These are phyloP conservation scores for Heliothis virescens DNA, from an alignment of 1,140 invertebrate genomes.

Conservation along the genomic window DNA sequence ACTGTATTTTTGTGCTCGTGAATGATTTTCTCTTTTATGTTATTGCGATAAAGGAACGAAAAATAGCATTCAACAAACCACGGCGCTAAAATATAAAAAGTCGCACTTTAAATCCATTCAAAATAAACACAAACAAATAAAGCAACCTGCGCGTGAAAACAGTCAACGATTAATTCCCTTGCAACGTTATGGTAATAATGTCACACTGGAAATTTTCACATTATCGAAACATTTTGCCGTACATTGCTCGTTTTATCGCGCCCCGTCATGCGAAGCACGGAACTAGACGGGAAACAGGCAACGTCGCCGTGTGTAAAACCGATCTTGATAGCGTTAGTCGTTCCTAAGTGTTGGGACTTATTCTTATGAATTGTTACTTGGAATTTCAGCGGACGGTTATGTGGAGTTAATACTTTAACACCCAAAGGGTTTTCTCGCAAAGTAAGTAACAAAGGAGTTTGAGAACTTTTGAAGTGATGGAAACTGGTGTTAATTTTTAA, in stretches of 20 bases:
- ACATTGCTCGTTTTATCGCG: slow-evolving; percentile 44
- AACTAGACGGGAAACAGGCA: slow-evolving; percentile 20
- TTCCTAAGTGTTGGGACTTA: slow-evolving; percentile 38
- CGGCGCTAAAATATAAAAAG: neutral
- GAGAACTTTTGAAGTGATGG: no score
- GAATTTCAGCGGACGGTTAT: slow-evolving; percentile 9
- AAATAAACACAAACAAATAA: slow-evolving; percentile 19
- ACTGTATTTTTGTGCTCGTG: neutral
- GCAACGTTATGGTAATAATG: slow-evolving; percentile 42
- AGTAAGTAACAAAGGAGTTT: neutral
- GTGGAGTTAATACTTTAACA: neutral
- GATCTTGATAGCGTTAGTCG: slow-evolving; percentile 44
- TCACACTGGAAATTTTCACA: slow-evolving; percentile 52
- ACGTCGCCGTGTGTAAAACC: slow-evolving; percentile 24
- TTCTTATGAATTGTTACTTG: slow-evolving; percentile 39
- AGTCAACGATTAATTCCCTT: slow-evolving; percentile 36
- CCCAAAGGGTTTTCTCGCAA: neutral
- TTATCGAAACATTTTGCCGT: slow-evolving; percentile 50
- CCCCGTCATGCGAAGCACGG: slow-evolving; percentile 43
- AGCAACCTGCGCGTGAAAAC: slow-evolving; percentile 21
- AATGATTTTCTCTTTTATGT: no score
- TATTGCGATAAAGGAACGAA: no score
- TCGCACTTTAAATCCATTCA: neutral
- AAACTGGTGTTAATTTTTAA: no score
- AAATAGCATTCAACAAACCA: no score